Base-by-base conservation (phyloP, 2,113 vertebrate genomes). In the Leucoraja erinaceus region DNA sequence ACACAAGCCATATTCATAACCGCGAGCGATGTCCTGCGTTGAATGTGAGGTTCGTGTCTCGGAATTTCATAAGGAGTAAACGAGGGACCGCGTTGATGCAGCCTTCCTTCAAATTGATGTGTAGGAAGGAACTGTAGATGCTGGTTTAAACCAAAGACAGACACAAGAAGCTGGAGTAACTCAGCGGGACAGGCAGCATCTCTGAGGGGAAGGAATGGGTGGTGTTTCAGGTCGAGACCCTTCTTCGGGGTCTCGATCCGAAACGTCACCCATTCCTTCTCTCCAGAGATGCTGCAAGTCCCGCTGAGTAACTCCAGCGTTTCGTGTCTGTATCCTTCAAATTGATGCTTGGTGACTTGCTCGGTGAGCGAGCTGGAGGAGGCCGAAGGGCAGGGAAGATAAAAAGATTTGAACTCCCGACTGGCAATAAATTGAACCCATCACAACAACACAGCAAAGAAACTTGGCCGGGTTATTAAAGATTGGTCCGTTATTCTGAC, bases 1-100 rank as follows among this genome's bases (percentile, higher is more conserved):
- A 47, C 38, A 47, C 90, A 54, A 70, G 47, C 68, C 47, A 47
- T 91, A 54, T 91, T 91, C 90, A 70, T 91, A 91, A 54, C 90
- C 4, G 10, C 4, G 10, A 5, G 33, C 11, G 22, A 47, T 72
- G 33, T 20, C 90, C 66, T 72, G 18, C 1, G 2, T 72, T 74
- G 66, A 91, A 10, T 74, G 22, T 11, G 7, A 5, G 31, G 2
- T 47, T 18, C 20, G 33, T 47, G 63, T 68, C 90, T 47, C 66
- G 0, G 31, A 47, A 84, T 25, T 72, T 47, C 9, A 20, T 5
- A 31, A 31, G 10, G 25, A 63, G 18, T 31, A 31, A 2, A 12
- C 1, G 0, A 0, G n/a, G 7, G 28, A 16, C 25, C 0, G 4
- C 0, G 59, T n/a, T 11, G 14, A n/a, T n/a, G 54, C 79, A 25